Conservation (phyloP, 2,113 vertebrate genomes). For the Haemorhous mexicanus region DNA sequence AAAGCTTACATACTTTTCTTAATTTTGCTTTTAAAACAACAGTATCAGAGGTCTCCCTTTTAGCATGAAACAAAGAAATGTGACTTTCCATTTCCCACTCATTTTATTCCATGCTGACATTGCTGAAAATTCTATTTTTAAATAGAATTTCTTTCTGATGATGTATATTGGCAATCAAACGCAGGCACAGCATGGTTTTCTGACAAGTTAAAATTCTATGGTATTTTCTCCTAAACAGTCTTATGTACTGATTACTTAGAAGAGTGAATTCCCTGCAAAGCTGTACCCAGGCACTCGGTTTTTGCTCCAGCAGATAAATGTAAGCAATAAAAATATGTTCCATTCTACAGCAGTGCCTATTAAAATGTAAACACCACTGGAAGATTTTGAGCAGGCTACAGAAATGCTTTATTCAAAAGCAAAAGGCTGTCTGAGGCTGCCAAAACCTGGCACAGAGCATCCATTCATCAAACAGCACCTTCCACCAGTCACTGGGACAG, state of each 20-base stretch:
- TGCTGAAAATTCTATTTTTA: constrained; percentile 1
- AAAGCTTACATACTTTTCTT: not conserved
- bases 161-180: not conserved
- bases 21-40: not conserved
- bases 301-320: constrained; percentile 57
- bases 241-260: not conserved
- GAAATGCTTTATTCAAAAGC: constrained; percentile 70
- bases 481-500: not conserved
- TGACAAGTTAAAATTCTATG: not conserved
- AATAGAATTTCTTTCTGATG: not conserved
- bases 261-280: not conserved
- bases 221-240: not conserved
- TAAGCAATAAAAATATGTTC: constrained; percentile 63
- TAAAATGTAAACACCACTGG: constrained; percentile 72
- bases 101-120: not conserved
- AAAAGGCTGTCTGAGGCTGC: constrained; percentile 26
- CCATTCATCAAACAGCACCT: not conserved
- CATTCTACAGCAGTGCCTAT: constrained; percentile 59
- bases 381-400: constrained; percentile 66
- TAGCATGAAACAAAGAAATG: not conserved
- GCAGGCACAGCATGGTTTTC: not conserved
- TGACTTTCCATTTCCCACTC: not conserved
- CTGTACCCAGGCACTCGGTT: not conserved
- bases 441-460: not conserved
- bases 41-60: not conserved